Evolutionary conservation across 2,113 vertebrate genomes (phyloP), one percentile per base, ranked within the genome.

Genomic region (Dasyurus viverrinus): DNA sequence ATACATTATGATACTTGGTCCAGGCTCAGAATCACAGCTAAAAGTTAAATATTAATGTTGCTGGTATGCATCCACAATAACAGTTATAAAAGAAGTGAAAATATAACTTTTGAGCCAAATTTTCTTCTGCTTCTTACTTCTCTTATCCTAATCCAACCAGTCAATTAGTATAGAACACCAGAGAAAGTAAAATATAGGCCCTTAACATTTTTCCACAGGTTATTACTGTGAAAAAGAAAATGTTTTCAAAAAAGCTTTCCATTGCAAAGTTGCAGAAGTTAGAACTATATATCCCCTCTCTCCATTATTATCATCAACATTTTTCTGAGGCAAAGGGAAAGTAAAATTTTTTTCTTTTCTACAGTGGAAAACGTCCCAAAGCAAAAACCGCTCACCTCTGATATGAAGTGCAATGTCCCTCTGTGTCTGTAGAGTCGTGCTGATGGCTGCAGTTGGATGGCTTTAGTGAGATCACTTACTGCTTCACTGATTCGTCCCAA

Each of bases 361-460:
- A 23, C 1, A 4, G 48, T 95, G 90, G 54, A 60, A 90, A 23
- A 95, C 4, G 1, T 46, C 53, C 54, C n/a, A 42, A 93, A 94
- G 92, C 90, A 19, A 92, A 90, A 42, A 68, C 50, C 93, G 90
- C 97, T 98, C 92, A 99, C 99, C 99, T 99, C 99, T n/a, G 99
- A 99, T 93, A 99, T 99, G 98, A 99, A 99, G 97, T 99, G 98
- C 96, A 99, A 98, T 0, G 99, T 99, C 91, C 99, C 99, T 95
- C 99, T 98, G 97, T 99, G 99, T 92, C 99, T 98, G 98, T 99
- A 99, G 46, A 99, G 99, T 27, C 99, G 99, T 16, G 99, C 99
- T 0, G 99, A 99, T 5, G 99, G 99, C 93, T 99, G 99, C 12
- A 99, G 98, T 94, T 99, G 99, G 97, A 99, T 99, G 96, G 99